A percentile compares a stretch with the other conserved stretches of the same genome.
These are phyloP conservation scores for Sylvia borin DNA, from an alignment of 2,797 vertebrate genomes.

Conservation along the genomic window DNA sequence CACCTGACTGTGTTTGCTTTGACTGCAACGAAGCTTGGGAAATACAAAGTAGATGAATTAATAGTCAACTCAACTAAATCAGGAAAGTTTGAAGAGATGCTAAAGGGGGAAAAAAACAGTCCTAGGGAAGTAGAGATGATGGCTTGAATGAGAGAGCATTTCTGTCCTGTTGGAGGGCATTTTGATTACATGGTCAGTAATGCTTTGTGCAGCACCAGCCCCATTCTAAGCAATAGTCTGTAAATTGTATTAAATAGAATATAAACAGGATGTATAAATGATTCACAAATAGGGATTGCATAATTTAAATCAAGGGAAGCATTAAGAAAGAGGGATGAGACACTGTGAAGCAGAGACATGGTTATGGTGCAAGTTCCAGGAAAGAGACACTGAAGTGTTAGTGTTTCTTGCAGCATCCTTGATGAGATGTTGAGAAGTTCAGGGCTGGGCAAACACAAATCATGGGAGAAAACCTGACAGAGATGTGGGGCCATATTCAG, in stretches of 20 bases:
- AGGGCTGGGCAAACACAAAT: constrained; percentile 9
- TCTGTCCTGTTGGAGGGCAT: neutral
- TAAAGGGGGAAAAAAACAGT: neutral
- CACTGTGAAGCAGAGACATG: neutral
- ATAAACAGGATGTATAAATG: neutral
- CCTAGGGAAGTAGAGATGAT: neutral
- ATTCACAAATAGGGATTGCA: neutral
- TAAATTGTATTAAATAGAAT: neutral
- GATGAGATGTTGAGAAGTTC: constrained; percentile 1
- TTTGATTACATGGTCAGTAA: neutral
- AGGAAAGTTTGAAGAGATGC: neutral
- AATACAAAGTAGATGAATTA: constrained; percentile 15
- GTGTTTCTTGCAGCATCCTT: neutral
- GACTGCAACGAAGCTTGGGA: neutral
- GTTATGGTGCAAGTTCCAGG: neutral
- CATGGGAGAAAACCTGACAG: constrained; percentile 12
- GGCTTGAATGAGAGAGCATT: neutral
- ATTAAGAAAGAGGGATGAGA: neutral
- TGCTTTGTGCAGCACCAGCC: neutral
- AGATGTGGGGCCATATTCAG: neutral
- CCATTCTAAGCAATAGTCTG: neutral
- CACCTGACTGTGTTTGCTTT: neutral
- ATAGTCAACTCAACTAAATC: neutral
- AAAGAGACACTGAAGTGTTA: neutral
- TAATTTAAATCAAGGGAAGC: neutral